Conservation (phyloP, 2,797 vertebrate genomes). For the Apogon hyalosoma region DNA sequence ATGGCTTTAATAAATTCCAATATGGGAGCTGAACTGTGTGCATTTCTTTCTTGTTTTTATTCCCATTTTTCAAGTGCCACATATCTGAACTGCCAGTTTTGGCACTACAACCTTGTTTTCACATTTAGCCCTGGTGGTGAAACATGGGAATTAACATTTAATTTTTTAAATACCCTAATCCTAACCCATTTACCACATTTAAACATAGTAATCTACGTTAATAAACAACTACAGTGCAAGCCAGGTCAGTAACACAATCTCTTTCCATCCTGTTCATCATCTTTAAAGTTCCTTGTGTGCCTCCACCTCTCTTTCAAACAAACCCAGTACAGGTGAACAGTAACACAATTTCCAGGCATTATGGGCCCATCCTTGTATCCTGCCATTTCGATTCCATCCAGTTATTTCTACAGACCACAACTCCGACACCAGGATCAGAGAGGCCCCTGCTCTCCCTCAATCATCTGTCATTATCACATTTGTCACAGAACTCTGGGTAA, state of each 20-base stretch:
- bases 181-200: too few relatives aligned
- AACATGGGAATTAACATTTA: too few relatives aligned
- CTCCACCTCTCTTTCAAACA: background rate
- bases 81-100: too few relatives aligned
- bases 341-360: background rate
- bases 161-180: too few relatives aligned
- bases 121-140: too few relatives aligned
- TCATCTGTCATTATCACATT: constrained; percentile 30
- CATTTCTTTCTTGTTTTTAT: too few relatives aligned
- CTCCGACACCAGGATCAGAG: constrained; percentile 20
- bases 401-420: background rate
- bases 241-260: background rate
- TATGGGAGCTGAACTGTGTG: too few relatives aligned
- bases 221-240: too few relatives aligned
- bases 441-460: constrained; percentile 3
- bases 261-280: background rate
- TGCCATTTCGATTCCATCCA: constrained; percentile 2
- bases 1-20: too few relatives aligned
- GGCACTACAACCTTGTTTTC: too few relatives aligned
- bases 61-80: too few relatives aligned
- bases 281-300: background rate
- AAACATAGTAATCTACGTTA: too few relatives aligned
- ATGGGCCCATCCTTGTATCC: background rate
- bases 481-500: constrained; percentile 7
- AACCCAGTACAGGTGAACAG: background rate